Evolutionary conservation across 92 coral and sea anemone genomes (phyloP).

Genomic region (Epizoanthus illoricatus): DNA sequence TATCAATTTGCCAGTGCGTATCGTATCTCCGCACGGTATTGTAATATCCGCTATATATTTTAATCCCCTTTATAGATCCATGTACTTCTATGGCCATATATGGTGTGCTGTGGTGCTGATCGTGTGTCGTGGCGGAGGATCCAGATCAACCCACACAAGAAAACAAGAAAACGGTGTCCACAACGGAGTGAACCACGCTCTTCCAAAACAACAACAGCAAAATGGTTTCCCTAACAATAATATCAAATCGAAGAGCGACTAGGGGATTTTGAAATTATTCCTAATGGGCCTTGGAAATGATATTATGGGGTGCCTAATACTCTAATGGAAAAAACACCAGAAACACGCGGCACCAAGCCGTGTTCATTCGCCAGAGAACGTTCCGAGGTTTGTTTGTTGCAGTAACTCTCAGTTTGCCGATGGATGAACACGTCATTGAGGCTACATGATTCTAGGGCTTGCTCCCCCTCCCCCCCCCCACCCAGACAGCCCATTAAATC

Average conservation of each 20-base stretch:
- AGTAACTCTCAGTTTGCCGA: too few species aligned
- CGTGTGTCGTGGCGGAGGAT: neutral
- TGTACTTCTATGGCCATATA: conserved; percentile 41
- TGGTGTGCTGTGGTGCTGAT: conserved; percentile 8
- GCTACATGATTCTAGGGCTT: too few species aligned
- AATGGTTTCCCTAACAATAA: conserved; percentile 29
- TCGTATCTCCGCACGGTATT: neutral
- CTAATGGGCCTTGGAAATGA: too few species aligned
- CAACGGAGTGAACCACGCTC: conserved; percentile 12
- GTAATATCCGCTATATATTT: neutral
- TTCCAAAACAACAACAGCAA: conserved; percentile 2
- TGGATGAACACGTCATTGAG: too few species aligned
- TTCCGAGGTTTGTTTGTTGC: too few species aligned
- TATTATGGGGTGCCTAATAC: too few species aligned
- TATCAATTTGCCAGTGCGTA: neutral
- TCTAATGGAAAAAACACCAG: too few species aligned
- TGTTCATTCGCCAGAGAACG: too few species aligned
- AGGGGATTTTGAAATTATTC: neutral
- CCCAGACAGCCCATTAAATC: too few species aligned
- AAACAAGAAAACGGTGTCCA: conserved; percentile 31
- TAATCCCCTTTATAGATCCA: conserved; percentile 5
- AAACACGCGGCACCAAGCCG: too few species aligned
- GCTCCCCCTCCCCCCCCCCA: too few species aligned
- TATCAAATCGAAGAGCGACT: conserved; percentile 8
- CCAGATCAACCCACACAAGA: neutral